Evolutionary conservation across 2,113 vertebrate genomes (phyloP).

Genomic region (Romanogobio albipinnatus): DNA sequence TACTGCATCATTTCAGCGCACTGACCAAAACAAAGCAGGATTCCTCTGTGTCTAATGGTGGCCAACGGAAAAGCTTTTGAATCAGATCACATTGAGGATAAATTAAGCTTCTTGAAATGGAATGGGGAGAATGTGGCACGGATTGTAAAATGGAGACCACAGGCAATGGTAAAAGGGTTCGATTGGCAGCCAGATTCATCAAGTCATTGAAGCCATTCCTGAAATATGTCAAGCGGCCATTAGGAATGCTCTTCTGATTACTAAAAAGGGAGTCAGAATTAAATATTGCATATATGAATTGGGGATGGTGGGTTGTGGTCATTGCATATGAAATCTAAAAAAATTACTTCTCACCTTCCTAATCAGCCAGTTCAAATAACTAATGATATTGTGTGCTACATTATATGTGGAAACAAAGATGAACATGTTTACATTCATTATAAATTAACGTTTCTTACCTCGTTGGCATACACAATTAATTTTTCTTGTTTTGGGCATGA

Average conservation of each 20-base stretch:
- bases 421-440: neutral
- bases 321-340: neutral
- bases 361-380: neutral
- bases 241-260: slow-evolving; percentile 12
- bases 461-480: neutral
- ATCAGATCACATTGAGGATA: slow-evolving; percentile 26
- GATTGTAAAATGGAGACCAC: neutral
- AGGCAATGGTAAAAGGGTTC: neutral
- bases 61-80: slow-evolving; percentile 8
- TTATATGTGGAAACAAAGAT: neutral
- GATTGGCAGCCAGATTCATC: slow-evolving; percentile 13
- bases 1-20: neutral
- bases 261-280: neutral
- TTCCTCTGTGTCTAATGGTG: slow-evolving; percentile 18
- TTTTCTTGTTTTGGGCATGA: too few relatives aligned
- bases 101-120: slow-evolving; percentile 24
- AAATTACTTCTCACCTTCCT: neutral
- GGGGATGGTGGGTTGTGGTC: neutral
- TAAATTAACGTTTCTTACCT: neutral
- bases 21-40: slow-evolving; percentile 23
- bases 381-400: neutral
- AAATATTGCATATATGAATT: neutral
- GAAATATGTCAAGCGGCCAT: slow-evolving; percentile 17
- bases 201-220: slow-evolving; percentile 12
- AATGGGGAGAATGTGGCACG: neutral